phyloP scores from a whole-genome alignment of 2,113 vertebrate species.

The Colius striatus region DNA sequence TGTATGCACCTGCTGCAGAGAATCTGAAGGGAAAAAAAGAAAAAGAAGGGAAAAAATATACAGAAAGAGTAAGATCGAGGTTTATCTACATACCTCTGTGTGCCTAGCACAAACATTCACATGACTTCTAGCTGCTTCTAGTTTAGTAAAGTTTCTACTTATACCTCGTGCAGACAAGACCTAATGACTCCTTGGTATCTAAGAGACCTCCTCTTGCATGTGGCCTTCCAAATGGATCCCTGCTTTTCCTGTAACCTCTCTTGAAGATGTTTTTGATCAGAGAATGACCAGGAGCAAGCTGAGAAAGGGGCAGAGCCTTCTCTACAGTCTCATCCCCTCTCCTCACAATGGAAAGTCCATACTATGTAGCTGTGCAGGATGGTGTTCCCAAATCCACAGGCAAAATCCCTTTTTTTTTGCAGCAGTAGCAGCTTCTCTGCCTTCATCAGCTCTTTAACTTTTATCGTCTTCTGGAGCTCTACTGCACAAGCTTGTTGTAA shows the following conservation, averaged over 20 bases:
- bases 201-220: background rate
- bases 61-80: background rate
- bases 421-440: background rate
- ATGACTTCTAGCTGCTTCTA: background rate
- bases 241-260: background rate
- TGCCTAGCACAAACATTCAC: too few relatives aligned
- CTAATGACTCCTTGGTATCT: rapidly evolving
- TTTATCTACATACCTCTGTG: background rate
- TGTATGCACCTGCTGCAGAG: background rate
- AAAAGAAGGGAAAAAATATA: background rate
- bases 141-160: background rate
- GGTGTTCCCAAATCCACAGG: background rate
- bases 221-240: background rate
- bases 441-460: background rate
- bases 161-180: background rate
- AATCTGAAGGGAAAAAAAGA: background rate
- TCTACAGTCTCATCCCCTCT: background rate
- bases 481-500: background rate
- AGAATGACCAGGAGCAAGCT: background rate
- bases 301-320: background rate
- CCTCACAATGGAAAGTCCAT: rapidly evolving
- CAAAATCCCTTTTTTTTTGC: background rate
- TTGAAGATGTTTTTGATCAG: background rate
- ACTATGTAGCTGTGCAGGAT: background rate
- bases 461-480: background rate